Evolutionary conservation across 1,140 invertebrate genomes (phyloP).

Genomic region (Varroa destructor): DNA sequence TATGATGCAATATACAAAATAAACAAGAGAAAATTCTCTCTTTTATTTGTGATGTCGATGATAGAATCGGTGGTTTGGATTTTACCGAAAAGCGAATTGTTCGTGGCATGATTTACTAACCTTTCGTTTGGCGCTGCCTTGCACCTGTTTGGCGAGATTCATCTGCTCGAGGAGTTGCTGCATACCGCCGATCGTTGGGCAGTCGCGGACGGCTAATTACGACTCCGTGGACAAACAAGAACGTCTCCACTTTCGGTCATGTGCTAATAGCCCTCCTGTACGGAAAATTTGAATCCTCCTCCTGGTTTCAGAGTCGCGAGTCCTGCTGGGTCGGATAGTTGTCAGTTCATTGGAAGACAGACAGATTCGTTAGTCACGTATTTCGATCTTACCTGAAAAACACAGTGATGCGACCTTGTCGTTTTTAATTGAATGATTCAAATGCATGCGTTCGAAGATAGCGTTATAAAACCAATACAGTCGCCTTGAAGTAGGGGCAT

Average conservation of each 20-base stretch:
- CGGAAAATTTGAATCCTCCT: not conserved
- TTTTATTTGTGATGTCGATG: too few species aligned
- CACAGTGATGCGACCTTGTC: too few species aligned
- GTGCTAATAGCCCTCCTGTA: not conserved
- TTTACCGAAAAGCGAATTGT: too few species aligned
- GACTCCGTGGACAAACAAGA: not conserved
- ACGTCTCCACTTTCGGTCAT: not conserved
- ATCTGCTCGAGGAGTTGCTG: slow-evolving; percentile 22
- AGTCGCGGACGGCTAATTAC: not conserved
- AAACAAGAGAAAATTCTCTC: too few species aligned
- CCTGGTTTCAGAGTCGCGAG: slow-evolving; percentile 14
- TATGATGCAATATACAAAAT: too few species aligned
- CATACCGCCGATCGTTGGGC: slow-evolving; percentile 16
- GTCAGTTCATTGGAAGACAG: not conserved
- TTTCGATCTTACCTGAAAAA: not conserved
- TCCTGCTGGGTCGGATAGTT: not conserved
- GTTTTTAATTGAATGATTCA: too few species aligned
- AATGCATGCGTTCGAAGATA: too few species aligned
- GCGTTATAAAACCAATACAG: too few species aligned
- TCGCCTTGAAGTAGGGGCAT: too few species aligned
- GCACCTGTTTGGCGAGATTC: slow-evolving; percentile 24
- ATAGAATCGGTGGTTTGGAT: too few species aligned
- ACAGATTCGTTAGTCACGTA: not conserved
- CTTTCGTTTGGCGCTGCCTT: slow-evolving; percentile 27
- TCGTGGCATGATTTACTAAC: not conserved